Evolutionary conservation across 2,888 invertebrate species (phyloP), one percentile per base, ranked within the genome.

Genomic region (Oligia strigilis): DNA sequence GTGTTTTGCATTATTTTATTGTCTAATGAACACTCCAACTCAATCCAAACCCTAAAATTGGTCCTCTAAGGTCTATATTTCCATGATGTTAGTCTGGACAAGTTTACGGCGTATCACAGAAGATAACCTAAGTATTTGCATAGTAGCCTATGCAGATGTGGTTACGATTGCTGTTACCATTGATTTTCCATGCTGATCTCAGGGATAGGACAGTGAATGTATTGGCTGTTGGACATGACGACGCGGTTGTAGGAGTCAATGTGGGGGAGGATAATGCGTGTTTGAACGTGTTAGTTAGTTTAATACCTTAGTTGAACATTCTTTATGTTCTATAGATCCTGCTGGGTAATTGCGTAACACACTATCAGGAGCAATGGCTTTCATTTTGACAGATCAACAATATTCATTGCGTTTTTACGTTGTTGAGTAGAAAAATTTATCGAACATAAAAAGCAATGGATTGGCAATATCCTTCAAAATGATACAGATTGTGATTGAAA

Each of bases 1-100:
- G 87, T 85, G 86, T 84, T 88, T 90, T 87, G 86, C 85, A 88
- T 88, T 81, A 90, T 90, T 90, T 90, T 90, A 88, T 88, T 88
- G 88, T 88, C 83, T 81, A 78, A 60, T 65, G 43, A 14, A 9
- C 13, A 0, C 8, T 17, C 0, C 46, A 75, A 46, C 0, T 2
- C 4, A 69, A 82, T 72, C 23, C 2, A 13, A 52, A 77, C 75
- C 69, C 11, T 81, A 40, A 36, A 0, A 0, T 1, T 0, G 0
- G 13, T 0, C 0, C 0, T 0, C 1, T 69, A 81, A 0, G 29
- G 79, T 78, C 0, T n/a, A 13, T 13, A 72, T 58, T 81, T 9
- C n/a, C 36, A 0, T 79, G 65, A 23, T 4, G 1, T 43, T 11
- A 9, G 17, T 36, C 43, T 58, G 52, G 77, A 81, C 81, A 83